Evolutionary conservation across 2,888 invertebrate genomes (phyloP), one percentile per base, ranked within the genome.

Genomic region (Plebejus melissa): DNA sequence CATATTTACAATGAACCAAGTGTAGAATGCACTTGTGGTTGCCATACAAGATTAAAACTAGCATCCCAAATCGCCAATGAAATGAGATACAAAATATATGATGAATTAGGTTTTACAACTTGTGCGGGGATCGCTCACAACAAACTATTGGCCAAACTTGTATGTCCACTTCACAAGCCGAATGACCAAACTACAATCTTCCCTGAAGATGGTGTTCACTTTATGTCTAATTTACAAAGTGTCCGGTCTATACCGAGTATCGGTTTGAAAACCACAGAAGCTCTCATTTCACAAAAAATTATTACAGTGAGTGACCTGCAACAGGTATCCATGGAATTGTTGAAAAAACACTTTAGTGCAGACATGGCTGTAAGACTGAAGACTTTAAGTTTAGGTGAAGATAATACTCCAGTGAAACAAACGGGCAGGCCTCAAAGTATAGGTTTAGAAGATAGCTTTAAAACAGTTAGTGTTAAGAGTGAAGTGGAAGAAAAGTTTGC

Each of bases 101-200:
- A 94, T 77, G 95, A 96, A 79, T 90, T 97, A 80, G 95, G 96
- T 75, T 94, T 97, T 77, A 97, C 97, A 2, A 95, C 96, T 81
- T 97, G 97, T 91, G 97, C 97, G 57, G 98, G 98, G 74, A 94
- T 98, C 78, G 96, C 96, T 54, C 96, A 97, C 82, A 98, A 98
- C 86, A 98, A 98, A 89, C 88, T 98, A 77, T 87, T 98, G 83
- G 96, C 98, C 2, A 98, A 98, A 90, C 89, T 98, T 79, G 96
- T 94, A 74, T 96, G 96, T 79, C 94, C 95, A 60, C 89, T 95
- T 79, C 94, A 97, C 84, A 97, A 97, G 86, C 98, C 98, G 6
- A 96, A 97, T 86, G 95, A 97, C 83, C 98, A 98, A 88, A 97
- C 97, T 0, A 94, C 96, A 41, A 91, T 97, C 79, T 96, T 95